Evolutionary conservation across 2,113 vertebrate species (phyloP).

Genomic region (Myrmecobius fasciatus): DNA sequence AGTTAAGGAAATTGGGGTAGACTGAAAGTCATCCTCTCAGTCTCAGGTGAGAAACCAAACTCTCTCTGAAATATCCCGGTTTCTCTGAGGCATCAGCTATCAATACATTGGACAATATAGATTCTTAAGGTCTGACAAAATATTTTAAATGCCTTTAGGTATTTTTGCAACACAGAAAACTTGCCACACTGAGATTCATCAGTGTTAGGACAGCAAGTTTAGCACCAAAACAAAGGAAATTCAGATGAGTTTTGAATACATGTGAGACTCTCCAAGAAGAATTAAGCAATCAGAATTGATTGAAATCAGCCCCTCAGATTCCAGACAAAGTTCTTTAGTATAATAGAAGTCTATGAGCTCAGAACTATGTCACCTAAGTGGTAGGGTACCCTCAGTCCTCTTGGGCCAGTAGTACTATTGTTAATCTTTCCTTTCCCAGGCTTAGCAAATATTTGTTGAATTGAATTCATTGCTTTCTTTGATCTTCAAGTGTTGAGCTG

Average conservation of each 20-base stretch:
- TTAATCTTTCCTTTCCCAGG: not conserved
- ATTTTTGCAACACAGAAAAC: not conserved
- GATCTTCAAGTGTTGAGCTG: not conserved
- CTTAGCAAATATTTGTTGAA: conserved; percentile 12
- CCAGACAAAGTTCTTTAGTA: not conserved
- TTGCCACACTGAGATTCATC: not conserved
- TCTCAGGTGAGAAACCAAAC: not conserved
- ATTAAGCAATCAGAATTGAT: not conserved
- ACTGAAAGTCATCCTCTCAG: not conserved
- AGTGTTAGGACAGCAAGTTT: not conserved
- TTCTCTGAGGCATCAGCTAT: not conserved
- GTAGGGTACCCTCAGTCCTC: not conserved
- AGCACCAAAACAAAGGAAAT: not conserved
- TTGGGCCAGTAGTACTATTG: not conserved
- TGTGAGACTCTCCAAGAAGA: not conserved
- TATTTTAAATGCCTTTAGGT: not conserved
- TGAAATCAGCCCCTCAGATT: not conserved
- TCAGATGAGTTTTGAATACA: not conserved
- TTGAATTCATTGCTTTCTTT: not conserved
- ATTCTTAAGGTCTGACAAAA: not conserved
- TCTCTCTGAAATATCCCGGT: not conserved
- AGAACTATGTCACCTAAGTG: not conserved
- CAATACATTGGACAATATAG: not conserved
- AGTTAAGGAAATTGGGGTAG: not conserved
- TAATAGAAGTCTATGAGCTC: not conserved